Evolutionary conservation across 2,113 vertebrate species (phyloP).

Genomic region (Neodon shergylaensis): DNA sequence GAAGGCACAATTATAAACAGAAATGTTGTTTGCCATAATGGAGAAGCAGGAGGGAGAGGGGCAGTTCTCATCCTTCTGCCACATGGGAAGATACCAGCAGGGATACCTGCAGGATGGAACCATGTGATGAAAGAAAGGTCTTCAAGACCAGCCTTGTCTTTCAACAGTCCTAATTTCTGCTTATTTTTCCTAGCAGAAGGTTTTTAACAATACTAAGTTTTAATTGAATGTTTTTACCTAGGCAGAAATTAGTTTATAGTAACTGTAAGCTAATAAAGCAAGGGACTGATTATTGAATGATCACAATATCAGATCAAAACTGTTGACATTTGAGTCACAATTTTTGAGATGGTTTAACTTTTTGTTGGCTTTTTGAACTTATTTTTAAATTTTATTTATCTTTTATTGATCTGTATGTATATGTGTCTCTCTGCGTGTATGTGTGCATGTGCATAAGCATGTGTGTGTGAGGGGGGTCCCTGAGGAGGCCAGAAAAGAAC

Average conservation of each 20-base stretch:
- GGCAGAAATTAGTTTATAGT: neutral
- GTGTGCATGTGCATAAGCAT: neutral
- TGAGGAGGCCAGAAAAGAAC: neutral
- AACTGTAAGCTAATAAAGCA: neutral
- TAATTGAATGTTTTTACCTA: neutral
- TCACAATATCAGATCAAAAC: neutral
- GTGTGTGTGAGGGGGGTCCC: neutral
- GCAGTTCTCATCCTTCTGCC: neutral
- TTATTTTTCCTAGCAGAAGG: neutral
- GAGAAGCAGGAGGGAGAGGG: rapidly evolving
- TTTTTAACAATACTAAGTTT: neutral
- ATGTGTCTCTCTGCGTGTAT: neutral
- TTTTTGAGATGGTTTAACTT: neutral
- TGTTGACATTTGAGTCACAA: neutral
- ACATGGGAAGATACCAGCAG: neutral
- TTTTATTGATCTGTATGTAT: neutral
- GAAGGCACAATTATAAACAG: neutral
- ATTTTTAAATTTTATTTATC: neutral
- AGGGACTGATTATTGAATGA: neutral
- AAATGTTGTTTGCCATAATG: neutral
- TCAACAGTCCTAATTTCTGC: neutral
- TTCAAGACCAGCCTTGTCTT: neutral
- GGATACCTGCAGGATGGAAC: rapidly evolving
- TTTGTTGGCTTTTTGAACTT: neutral
- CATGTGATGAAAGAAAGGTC: neutral